phyloP scores from a whole-genome alignment of 2,888 invertebrate species.

The Erpobdella octoculata region DNA sequence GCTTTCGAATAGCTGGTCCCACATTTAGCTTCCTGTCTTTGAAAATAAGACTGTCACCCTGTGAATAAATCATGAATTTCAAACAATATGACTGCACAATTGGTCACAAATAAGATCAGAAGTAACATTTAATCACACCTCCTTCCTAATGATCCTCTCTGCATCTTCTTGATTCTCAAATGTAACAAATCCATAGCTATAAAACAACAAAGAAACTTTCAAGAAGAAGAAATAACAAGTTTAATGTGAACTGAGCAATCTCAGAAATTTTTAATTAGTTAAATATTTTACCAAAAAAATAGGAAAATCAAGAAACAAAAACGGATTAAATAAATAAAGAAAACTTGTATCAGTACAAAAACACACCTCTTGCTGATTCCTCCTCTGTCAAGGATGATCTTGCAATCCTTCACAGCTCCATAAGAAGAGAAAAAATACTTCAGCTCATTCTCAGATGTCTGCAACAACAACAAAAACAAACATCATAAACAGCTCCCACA shows the following conservation, averaged over 20 bases:
- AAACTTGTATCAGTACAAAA: background rate
- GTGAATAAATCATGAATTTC: no score
- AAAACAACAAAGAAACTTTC: background rate
- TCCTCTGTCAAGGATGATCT: constrained; percentile 87
- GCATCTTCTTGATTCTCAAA: constrained; percentile 82
- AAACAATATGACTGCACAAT: no score
- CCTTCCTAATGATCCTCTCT: constrained; percentile 51
- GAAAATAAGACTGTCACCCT: constrained; percentile 57
- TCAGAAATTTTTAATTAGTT: background rate
- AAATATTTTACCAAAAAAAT: background rate
- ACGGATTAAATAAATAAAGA: background rate
- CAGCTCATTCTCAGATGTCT: constrained; percentile 81
- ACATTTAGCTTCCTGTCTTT: constrained; percentile 75
- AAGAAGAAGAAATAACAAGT: background rate
- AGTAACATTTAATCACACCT: no score
- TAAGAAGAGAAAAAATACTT: constrained; percentile 77
- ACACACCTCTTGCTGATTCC: constrained; percentile 78
- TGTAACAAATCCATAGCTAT: constrained; percentile 69
- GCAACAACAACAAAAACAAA: constrained; percentile 7
- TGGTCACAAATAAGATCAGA: no score
- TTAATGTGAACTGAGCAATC: no score
- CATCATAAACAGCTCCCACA: background rate
- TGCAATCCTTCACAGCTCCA: constrained; percentile 72
- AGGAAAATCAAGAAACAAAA: background rate
- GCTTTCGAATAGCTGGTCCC: constrained; percentile 77